Evolutionary conservation across 2,888 invertebrate genomes (phyloP), one percentile per base, ranked within the genome.

Genomic region (Volucella inflata): DNA sequence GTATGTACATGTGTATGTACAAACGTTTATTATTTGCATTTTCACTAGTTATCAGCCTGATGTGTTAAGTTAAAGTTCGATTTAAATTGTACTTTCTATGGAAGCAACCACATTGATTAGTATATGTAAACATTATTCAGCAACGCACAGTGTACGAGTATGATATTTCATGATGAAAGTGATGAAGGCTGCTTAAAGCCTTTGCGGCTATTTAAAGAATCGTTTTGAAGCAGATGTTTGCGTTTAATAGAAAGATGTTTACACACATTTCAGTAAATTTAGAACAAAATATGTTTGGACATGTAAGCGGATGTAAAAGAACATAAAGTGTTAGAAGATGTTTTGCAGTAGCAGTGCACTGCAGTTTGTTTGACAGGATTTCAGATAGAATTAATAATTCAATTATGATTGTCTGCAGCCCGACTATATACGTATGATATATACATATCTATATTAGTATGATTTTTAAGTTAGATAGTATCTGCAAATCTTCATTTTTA

Each of bases 1-100:
- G 21, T 21, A 21, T 21, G 30, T 30, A 30, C 1, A 1, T 30
- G 6, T 6, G 6, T 30, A 30, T 6, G 30, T 3, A 30, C 6
- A 0, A 6, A 30, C 30, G 59, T 68, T 68, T 68, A 44, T 46
- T 67, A 59, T 81, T 67, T 85, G 76, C 64, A 81, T 74, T 79
- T 81, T 85, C 85, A 76, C 85, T 44, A 77, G 38, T 67, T 30
- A 30, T 30, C 30, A 72, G n/a, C 55, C 50, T 81, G 75, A 62
- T 55, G 71, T 71, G 14, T 30, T 74, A 42, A 81, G 70, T 60
- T 44, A 75, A 48, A 70, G 80, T 75, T 70, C 48, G 65, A 78
- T 68, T 83, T 75, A 53, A 75, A 70, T 80, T 84, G 75, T 80
- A 84, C 84, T 84, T 84, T 84, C 84, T 84, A 84, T 36, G 46